Base-by-base conservation (phyloP, 2,888 invertebrate genomes). In the Carcina quercana region DNA sequence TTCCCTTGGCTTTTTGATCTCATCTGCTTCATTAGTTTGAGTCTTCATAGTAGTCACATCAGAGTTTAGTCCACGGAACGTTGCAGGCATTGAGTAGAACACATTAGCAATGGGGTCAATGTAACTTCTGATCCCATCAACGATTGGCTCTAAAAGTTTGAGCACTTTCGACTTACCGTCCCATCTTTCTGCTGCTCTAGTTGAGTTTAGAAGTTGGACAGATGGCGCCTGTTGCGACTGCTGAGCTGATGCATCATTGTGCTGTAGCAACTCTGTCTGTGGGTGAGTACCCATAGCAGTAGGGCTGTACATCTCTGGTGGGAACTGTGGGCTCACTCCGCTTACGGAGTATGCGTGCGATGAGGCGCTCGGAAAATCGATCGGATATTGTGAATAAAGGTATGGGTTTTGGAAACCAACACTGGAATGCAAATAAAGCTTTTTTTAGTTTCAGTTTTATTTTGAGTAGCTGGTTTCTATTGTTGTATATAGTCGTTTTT, bases 331-430 rank as follows among this genome's bases (percentile, higher is more conserved):
- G 59, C 68, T 79, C 69, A 73, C 75, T 75, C 82, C 82, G 50
- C 68, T 73, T 43, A 76, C 78, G 64, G 85, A 76, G 76, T 84
- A 85, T 58, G 80, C 82, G 67, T 84, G 82, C 62, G 83, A 82
- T 45, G 85, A 74, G 60, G 75, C 78, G 68, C 79, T 74, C 64
- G 85, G 76, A 59, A 85, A 84, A 70, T 86, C 85, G 66, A 83
- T 73, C 54, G 84, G 83, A 60, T 84, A 85, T 75, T 83, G 82
- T 53, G 83, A 76, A 62, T 83, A 84, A 57, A 84, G 70, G 59
- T 83, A 82, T 42, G 85, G 83, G 65, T 78, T 79, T 63, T 71
- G 79, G 59, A 82, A 74, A 72, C 82, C 80, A 62, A 71, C 65
- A 64, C 84, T 84, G 83, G 53, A 84, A 83, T 68, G 61, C 56